These are phyloP conservation scores for Scolopax mira DNA, from an alignment of 2,113 vertebrate genomes.

Conservation along the genomic window DNA sequence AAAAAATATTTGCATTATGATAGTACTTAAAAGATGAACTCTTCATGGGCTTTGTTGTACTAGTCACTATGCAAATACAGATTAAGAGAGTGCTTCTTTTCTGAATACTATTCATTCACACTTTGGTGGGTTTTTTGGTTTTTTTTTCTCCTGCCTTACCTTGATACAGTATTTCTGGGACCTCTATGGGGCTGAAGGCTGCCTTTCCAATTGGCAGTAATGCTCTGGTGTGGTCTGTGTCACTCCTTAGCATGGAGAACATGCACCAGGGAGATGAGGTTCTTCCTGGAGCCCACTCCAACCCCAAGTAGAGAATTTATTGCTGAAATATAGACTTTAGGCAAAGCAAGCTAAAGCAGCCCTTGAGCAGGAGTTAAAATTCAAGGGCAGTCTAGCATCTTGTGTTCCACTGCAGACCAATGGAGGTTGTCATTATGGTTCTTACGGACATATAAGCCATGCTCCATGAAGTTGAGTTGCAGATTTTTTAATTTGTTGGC, in stretches of 20 bases:
- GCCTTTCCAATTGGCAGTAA: background rate
- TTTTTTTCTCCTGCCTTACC: background rate
- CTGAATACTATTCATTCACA: background rate
- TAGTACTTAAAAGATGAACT: background rate
- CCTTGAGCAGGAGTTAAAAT: background rate
- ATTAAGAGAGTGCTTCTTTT: background rate
- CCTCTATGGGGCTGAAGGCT: background rate
- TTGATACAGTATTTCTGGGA: background rate
- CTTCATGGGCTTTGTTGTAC: background rate
- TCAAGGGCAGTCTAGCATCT: background rate
- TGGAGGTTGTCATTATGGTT: background rate
- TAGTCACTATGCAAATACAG: background rate
- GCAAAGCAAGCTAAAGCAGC: background rate
- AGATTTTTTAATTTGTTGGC: background rate
- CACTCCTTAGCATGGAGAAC: background rate
- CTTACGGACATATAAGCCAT: background rate
- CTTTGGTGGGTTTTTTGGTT: accelerated
- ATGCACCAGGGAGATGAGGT: background rate
- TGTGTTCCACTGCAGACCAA: background rate
- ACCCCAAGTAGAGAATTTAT: background rate
- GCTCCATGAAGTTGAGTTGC: background rate
- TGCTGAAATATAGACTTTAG: background rate
- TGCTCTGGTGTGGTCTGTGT: background rate
- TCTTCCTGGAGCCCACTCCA: background rate
- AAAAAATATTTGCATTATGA: background rate